Conservation (phyloP, 1,140 invertebrate species). For the Drosophila trapezifrons region DNA sequence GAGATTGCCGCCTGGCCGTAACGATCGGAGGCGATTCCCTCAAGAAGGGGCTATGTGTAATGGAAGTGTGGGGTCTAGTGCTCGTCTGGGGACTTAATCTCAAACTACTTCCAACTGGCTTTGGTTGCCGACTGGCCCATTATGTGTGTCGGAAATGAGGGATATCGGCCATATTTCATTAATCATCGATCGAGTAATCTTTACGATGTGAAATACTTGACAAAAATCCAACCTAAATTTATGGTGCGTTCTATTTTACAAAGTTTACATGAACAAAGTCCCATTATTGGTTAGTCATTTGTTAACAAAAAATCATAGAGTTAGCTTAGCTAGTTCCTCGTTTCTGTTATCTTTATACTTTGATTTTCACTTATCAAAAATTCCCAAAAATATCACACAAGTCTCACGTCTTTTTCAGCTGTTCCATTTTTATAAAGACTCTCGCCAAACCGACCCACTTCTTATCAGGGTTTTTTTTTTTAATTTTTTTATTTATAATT, state of each 20-base stretch:
- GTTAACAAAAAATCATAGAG: not conserved
- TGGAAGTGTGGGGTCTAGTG: constrained; percentile 2
- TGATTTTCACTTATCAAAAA: constrained; percentile 8
- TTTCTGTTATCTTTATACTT: not conserved
- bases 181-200: constrained; percentile 12
- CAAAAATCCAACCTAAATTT: not conserved
- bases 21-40: not conserved
- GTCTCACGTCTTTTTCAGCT: constrained; percentile 15
- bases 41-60: constrained; percentile 11
- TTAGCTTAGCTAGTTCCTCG: not conserved
- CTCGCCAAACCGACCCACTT: constrained; percentile 2
- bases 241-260: constrained; percentile 9
- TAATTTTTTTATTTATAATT: constrained; percentile 22
- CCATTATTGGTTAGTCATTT: constrained; percentile 13
- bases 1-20: constrained; percentile 35
- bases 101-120: not conserved
- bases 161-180: constrained; percentile 18
- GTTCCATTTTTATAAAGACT: constrained; percentile 7
- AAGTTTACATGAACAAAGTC: constrained; percentile 15
- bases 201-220: constrained; percentile 20
- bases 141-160: constrained; percentile 13
- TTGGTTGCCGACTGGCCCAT: constrained; percentile 4
- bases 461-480: constrained; percentile 7
- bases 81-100: constrained; percentile 6
- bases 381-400: constrained; percentile 18